Evolutionary conservation across 2,113 vertebrate species (phyloP), one percentile per base, ranked within the genome.

Genomic region (Cyanistes caeruleus): DNA sequence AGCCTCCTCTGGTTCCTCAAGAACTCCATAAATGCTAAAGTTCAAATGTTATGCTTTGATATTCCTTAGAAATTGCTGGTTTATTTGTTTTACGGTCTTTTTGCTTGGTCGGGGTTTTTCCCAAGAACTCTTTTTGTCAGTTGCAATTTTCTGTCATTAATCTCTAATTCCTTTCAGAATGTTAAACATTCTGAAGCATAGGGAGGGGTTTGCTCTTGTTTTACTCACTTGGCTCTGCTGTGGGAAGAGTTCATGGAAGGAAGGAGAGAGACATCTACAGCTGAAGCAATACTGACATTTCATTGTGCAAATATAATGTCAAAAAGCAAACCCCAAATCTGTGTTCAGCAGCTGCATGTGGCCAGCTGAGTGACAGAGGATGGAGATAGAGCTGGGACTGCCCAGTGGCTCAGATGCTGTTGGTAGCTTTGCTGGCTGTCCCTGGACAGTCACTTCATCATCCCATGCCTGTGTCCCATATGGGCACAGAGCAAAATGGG

Each of bases 311-410:
- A 60, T 16, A 63, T 1, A 68, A 46, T 10, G 27, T 11, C 35
- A 41, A 49, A 89, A 84, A 91, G 43, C 37, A 89, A 79, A 74
- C 5, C 6, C 11, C 39, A 39, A 39, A 2, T 19, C 19, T 17
- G 48, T 77, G 55, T 4, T 68, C 30, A 73, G 84, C 19, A 67
- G 48, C 31, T 56, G 35, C 5, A 5, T 5, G 28, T 8, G 30
- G 31, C 15, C 37, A 65, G 75, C 43, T 8, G 58, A 67, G 21
- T 30, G 59, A 21, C 30, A 56, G 49, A 60, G 62, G 33, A 33
- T 41, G 72, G 48, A 59, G 33, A 7, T 0, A 4, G 44, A 46
- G 19, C 55, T 0, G 0, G 31, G 21, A 9, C 44, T 74, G 64
- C 33, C 1, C 35, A 19, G 35, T 2, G 10, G 37, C 48, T 58